phyloP scores from a whole-genome alignment of 2,797 vertebrate genomes.

The Argentina silus region DNA sequence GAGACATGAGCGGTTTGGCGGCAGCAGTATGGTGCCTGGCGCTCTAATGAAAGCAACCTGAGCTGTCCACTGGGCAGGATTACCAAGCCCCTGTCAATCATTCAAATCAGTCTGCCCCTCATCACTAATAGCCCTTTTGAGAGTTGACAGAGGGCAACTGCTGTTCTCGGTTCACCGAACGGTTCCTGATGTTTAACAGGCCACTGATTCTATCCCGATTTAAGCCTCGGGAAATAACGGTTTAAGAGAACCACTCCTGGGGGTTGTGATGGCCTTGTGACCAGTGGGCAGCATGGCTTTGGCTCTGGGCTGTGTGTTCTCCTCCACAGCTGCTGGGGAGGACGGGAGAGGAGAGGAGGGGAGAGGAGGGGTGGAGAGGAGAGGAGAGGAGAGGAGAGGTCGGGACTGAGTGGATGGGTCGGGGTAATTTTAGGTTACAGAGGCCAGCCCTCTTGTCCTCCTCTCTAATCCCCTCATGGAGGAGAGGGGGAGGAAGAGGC shows the following conservation, averaged over 20 bases:
- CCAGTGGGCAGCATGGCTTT: background rate
- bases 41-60: slow-evolving; percentile 8
- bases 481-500: background rate
- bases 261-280: background rate
- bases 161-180: too few species aligned
- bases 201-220: background rate
- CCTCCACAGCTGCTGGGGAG: background rate
- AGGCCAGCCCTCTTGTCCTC: background rate
- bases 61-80: slow-evolving; percentile 8
- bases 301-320: background rate
- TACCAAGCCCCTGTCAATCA: background rate
- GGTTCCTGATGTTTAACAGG: too few species aligned
- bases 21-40: background rate
- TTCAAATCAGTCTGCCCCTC: background rate
- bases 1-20: background rate
- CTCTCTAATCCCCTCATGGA: background rate
- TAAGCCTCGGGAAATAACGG: background rate
- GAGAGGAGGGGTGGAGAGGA: background rate
- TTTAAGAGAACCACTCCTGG: background rate
- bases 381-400: background rate
- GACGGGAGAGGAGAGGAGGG: background rate
- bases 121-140: background rate
- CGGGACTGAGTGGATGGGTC: background rate
- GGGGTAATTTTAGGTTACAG: background rate
- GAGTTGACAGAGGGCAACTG: too few species aligned